Evolutionary conservation across 2,888 invertebrate species (phyloP).

Genomic region (Azorinus chamasolen): DNA sequence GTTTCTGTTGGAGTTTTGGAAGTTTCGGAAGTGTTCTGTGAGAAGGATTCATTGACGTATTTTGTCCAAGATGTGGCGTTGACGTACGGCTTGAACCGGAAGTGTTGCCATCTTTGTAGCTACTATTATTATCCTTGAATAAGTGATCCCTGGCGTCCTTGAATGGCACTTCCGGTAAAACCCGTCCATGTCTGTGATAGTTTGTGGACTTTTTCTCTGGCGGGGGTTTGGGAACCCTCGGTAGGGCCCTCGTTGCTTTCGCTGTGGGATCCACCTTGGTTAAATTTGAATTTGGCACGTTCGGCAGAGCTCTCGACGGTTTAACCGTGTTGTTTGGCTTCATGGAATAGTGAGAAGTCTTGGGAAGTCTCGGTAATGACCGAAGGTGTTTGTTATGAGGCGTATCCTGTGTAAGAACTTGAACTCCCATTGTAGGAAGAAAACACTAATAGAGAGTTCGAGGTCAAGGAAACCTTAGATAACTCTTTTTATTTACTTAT

Average conservation of each 20-base stretch:
- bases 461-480: no score
- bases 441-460: no score
- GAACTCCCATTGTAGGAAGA: constrained; percentile 48
- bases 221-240: constrained; percentile 61
- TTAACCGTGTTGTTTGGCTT: constrained; percentile 59
- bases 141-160: constrained; percentile 13
- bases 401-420: constrained; percentile 53
- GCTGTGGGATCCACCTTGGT: constrained; percentile 52
- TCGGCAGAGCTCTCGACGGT: constrained; percentile 54
- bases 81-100: constrained; percentile 56
- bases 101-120: constrained; percentile 43
- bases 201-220: constrained; percentile 38
- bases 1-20: constrained; percentile 53
- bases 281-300: constrained; percentile 55
- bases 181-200: constrained; percentile 30
- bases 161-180: constrained; percentile 57
- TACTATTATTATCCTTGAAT: constrained; percentile 1
- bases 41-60: constrained; percentile 3
- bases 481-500: no score
- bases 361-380: constrained; percentile 51
- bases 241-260: constrained; percentile 59
- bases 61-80: constrained; percentile 33
- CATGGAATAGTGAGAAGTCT: constrained; percentile 56
- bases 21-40: constrained; percentile 51
- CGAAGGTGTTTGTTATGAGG: constrained; percentile 43